Evolutionary conservation across 2,888 invertebrate species (phyloP), one percentile per base, ranked within the genome.

Genomic region (Diaprepes abbreviatus): DNA sequence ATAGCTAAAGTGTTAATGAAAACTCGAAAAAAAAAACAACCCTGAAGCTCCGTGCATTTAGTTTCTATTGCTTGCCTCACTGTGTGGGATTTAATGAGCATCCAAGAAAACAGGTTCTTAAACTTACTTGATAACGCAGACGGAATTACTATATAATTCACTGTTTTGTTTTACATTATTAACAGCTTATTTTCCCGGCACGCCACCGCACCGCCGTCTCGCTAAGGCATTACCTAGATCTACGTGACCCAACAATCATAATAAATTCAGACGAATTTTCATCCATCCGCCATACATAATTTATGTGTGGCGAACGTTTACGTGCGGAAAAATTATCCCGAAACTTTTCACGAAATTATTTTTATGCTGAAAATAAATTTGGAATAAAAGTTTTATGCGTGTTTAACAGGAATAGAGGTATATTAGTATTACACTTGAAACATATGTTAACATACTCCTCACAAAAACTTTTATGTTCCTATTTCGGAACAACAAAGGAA

Each of bases 161-260:
- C 31, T 54, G 63, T 63, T 63, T 63, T 54, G 54, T 50, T 38
- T 63, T 54, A 54, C 31, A 63, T 63, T 63, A 63, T 63, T 63
- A 64, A 64, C 31, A 66, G 59, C 43, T 59, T 52, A 58, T 31
- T 66, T 52, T 48, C 1, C 17, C 54, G 36, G 17, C 59, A 17
- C 48, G 59, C 31, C 38, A 33, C 38, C 31, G 14, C 36, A 12
- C 12, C 33, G 33, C 52, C 28, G 10, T 28, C 2, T 14, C 19
- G 17, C 10, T 45, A 33, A 48, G 19, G 45, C 21, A 45, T 36
- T 57, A 55, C 55, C 33, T 57, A 65, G 36, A 65, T 57, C 36
- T 65, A 65, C 66, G 60, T 60, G 66, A 66, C 50, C 54, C 59
- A 14, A 24, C 36, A 50, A 59, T 67, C 59, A 45, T 54, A 55